Evolutionary conservation across 2,113 vertebrate species (phyloP).

Genomic region (Corydoras sp.): DNA sequence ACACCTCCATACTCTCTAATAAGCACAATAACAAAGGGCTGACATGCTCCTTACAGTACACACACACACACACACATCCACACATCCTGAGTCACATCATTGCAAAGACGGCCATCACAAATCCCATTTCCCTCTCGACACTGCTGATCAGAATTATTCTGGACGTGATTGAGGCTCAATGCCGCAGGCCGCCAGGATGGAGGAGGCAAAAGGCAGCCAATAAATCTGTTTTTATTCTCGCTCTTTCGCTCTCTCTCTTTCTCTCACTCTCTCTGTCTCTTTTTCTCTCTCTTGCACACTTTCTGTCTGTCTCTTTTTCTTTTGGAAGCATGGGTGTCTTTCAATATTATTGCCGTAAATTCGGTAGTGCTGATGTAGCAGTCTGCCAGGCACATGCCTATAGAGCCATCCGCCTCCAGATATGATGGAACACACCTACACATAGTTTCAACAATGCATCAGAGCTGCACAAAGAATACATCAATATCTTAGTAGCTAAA

Average conservation of each 20-base stretch:
- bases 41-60: constrained; percentile 37
- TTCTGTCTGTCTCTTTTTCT: constrained; percentile 3
- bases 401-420: not conserved
- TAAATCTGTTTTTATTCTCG: constrained; percentile 24
- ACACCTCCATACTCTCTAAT: constrained; percentile 7
- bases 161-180: constrained; percentile 26
- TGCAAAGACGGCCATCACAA: constrained; percentile 31
- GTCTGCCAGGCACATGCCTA: constrained; percentile 13
- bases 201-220: constrained; percentile 21
- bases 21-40: constrained; percentile 1
- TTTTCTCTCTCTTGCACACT: not conserved
- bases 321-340: not conserved
- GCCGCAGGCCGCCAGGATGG: constrained; percentile 10
- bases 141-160: constrained; percentile 38
- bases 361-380: constrained; percentile 32
- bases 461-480: too few species aligned
- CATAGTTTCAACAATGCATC: too few species aligned
- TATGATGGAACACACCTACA: not conserved
- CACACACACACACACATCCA: constrained; percentile 15
- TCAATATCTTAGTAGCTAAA: too few species aligned
- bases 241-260: too few species aligned
- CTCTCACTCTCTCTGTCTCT: constrained; percentile 7
- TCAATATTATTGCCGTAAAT: constrained; percentile 29
- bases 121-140: constrained; percentile 40
- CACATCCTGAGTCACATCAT: constrained; percentile 3